These are phyloP conservation scores for Aphodius sticticus DNA, from an alignment of 2,888 invertebrate species.

Conservation along the genomic window DNA sequence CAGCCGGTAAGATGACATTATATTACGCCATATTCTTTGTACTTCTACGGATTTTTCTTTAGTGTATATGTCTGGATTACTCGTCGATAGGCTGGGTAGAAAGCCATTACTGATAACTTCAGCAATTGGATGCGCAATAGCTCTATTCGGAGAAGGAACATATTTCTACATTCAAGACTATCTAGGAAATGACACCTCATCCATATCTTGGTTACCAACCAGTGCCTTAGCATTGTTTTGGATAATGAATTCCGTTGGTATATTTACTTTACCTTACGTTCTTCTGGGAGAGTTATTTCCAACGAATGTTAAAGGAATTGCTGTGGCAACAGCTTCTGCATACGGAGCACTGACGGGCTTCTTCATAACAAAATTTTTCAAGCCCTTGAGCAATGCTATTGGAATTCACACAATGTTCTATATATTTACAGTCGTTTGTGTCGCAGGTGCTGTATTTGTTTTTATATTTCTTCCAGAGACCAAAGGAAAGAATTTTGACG, in stretches of 20 bases:
- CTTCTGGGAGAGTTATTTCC: slow-evolving; percentile 72
- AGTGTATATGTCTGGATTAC: slow-evolving; percentile 34
- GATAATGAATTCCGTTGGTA: slow-evolving; percentile 66
- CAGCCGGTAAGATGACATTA: slow-evolving; percentile 60
- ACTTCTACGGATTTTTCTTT: slow-evolving; percentile 5
- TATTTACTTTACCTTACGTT: slow-evolving; percentile 69
- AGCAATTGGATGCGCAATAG: slow-evolving; percentile 64
- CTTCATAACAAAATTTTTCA: slow-evolving; percentile 67
- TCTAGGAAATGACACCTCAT: slow-evolving; percentile 55
- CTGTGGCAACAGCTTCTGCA: slow-evolving; percentile 67
- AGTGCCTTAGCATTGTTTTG: slow-evolving; percentile 66
- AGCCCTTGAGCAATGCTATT: slow-evolving; percentile 63
- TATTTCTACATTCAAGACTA: slow-evolving; percentile 66
- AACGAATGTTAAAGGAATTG: slow-evolving; percentile 68
- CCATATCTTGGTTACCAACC: slow-evolving; percentile 64
- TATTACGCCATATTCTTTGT: not conserved
- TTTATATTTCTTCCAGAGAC: slow-evolving; percentile 69
- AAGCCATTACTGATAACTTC: slow-evolving; percentile 65
- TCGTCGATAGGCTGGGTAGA: slow-evolving; percentile 66
- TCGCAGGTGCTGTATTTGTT: slow-evolving; percentile 66
- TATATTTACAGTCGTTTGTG: slow-evolving; percentile 65
- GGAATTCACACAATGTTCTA: slow-evolving; percentile 69
- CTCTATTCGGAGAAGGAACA: slow-evolving; percentile 62
- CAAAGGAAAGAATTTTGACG: slow-evolving; percentile 68
- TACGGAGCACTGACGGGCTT: slow-evolving; percentile 67